Evolutionary conservation across 2,797 vertebrate genomes (phyloP).

Genomic region (Anguilla megastoma): DNA sequence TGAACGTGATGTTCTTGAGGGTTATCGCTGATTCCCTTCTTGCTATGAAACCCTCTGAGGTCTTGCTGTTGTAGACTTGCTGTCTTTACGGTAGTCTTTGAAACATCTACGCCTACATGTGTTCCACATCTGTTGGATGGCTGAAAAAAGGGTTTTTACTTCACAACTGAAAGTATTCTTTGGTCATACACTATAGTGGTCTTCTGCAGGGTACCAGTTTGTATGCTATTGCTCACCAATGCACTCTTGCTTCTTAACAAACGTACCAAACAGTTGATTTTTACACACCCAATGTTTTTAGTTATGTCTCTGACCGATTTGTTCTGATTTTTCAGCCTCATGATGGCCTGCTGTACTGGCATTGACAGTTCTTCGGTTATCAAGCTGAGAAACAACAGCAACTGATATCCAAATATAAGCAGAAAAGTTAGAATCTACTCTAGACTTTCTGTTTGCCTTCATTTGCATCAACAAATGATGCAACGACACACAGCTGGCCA

Average conservation of each 20-base stretch:
- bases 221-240: background rate
- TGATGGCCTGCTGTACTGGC: no score
- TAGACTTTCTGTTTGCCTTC: no score
- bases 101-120: background rate
- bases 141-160: background rate
- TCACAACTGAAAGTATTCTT: background rate
- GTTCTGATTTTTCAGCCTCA: background rate
- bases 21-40: background rate
- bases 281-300: no score
- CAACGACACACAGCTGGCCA: no score
- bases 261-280: no score
- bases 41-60: background rate
- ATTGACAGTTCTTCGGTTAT: no score
- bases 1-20: background rate
- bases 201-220: background rate
- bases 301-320: no score
- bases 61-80: background rate
- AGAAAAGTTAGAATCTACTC: no score
- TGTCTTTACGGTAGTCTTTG: background rate
- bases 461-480: no score
- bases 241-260: no score
- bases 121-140: background rate
- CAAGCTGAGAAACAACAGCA: no score
- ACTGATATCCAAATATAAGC: no score
- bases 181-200: background rate